These are phyloP conservation scores for Synergus laeviventris DNA, from an alignment of 2,888 invertebrate species.

Conservation along the genomic window DNA sequence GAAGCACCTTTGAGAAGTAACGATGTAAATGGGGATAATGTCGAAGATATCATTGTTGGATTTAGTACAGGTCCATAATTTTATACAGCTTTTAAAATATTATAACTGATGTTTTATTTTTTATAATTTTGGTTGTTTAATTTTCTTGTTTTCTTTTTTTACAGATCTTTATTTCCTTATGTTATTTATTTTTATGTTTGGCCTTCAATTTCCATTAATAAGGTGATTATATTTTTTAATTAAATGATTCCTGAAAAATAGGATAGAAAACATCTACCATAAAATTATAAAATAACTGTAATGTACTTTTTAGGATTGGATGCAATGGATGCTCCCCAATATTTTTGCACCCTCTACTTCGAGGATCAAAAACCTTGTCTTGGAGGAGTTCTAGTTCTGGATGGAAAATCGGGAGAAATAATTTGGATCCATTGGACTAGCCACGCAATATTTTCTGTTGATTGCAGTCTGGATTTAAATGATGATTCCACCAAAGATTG, in stretches of 20 bases:
- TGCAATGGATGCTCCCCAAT: conserved; percentile 75
- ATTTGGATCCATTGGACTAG: conserved; percentile 86
- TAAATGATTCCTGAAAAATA: conserved; percentile 37
- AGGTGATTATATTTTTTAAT: conserved; percentile 15
- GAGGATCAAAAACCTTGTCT: conserved; percentile 82
- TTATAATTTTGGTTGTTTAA: conserved; percentile 26
- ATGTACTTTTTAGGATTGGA: conserved; percentile 64
- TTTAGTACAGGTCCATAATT: conserved; percentile 83
- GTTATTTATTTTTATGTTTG: conserved; percentile 32
- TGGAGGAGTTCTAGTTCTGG: conserved; percentile 86
- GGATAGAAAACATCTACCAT: conserved; percentile 43
- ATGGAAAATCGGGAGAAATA: conserved; percentile 83
- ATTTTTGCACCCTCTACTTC: conserved; percentile 83
- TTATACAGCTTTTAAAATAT: neutral
- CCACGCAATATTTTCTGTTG: conserved; percentile 85
- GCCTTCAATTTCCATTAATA: conserved; percentile 19
- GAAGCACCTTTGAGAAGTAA: conserved; percentile 85
- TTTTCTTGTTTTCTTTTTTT: conserved; percentile 41
- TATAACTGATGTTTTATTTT: conserved; percentile 4
- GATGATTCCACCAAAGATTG: conserved; percentile 84
- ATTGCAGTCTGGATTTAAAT: conserved; percentile 85
- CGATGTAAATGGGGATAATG: conserved; percentile 84
- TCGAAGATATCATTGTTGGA: conserved; percentile 85
- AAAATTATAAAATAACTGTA: conserved; percentile 31
- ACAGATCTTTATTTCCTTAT: conserved; percentile 37